Conservation (phyloP, 2,113 vertebrate species). For the Rhinogobius similis region DNA sequence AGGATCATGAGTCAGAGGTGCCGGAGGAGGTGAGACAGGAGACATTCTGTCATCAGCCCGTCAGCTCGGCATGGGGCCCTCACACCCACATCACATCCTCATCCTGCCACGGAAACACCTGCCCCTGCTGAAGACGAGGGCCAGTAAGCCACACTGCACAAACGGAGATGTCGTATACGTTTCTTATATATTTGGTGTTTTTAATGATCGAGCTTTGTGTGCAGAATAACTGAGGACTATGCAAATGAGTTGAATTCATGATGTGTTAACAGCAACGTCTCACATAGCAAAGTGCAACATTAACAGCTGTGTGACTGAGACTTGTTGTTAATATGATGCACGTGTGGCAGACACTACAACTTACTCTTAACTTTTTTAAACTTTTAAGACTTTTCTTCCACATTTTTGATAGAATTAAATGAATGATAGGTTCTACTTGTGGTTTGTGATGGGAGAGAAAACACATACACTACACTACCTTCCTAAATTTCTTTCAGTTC, state of each 20-base stretch:
- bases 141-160: not conserved
- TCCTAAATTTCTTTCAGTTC: too few relatives aligned
- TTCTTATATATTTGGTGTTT: not conserved
- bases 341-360: not conserved
- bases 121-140: not conserved
- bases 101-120: not conserved
- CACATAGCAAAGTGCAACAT: not conserved
- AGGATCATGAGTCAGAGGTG: conserved; percentile 63
- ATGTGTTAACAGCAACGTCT: not conserved
- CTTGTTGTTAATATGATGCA: not conserved
- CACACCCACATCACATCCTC: conserved; percentile 13
- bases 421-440: not conserved
- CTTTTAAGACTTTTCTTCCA: not conserved
- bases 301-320: not conserved
- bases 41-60: conserved; percentile 32
- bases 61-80: conserved; percentile 44
- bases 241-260: not conserved
- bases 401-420: not conserved
- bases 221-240: not conserved
- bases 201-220: not conserved
- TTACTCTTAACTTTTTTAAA: too few relatives aligned
- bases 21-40: conserved; percentile 51
- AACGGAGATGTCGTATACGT: not conserved
- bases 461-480: too few relatives aligned
- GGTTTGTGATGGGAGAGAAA: not conserved